Evolutionary conservation across 2,797 vertebrate species (phyloP), one percentile per base, ranked within the genome.

Genomic region (Myotis planiceps): DNA sequence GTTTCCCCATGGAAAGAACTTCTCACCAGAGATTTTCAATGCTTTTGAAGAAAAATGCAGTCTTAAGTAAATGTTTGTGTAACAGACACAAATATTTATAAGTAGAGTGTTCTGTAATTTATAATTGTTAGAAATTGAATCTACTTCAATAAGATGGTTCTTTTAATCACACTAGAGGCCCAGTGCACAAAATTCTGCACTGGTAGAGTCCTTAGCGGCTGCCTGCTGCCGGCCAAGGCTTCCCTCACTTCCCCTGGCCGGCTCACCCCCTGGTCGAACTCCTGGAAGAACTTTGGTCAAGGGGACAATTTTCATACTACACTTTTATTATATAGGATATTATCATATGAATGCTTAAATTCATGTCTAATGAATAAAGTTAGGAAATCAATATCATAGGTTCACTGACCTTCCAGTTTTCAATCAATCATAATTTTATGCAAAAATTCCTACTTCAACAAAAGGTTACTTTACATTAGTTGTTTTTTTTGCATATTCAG

Each of bases 401-500:
- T 3, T 84, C 0, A 82, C 78, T 90, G 14, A 0, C 1, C n/a
- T 74, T 39, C 55, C 5, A 32, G 9, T 87, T 79, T 94, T 93
- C 39, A 49, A 47, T 42, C n/a, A 5, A n/a, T 32, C 10, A 0
- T 49, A 15, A 82, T 49, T 49, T 92, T 91, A 65, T 8, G 32
- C 5, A 76, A 92, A 7, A 39, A 75, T 42, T 13, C 42, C 1
- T 68, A 13, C 78, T 51, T 87, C n/a, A 72, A 1, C 8, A n/a
- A 72, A 95, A 95, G 19, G 10, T 29, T 4, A 60, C 58, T 9
- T n/a, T 2, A 51, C 4, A 1, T n/a, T 78, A 53, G 6, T 47
- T 51, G 58, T 96, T 80, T 74, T 80, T 74, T 6, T 81, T 96
- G 96, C 9, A n/a, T 39, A 7, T 69, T 83, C 55, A 71, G 1